phyloP scores from a whole-genome alignment of 2,888 invertebrate species.

The Hyalella azteca region DNA sequence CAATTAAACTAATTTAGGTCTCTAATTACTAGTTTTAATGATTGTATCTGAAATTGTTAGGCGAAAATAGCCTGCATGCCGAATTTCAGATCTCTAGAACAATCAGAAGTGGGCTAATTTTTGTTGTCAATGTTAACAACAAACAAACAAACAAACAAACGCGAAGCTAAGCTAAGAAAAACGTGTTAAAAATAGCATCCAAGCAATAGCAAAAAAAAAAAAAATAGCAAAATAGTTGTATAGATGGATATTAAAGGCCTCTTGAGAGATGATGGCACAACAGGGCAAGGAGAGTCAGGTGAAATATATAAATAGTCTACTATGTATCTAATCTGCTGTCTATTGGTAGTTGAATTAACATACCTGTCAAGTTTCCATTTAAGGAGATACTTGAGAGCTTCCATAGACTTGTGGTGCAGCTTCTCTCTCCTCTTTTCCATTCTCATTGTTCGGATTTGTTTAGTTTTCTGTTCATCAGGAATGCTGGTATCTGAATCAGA shows the following conservation, averaged over 20 bases:
- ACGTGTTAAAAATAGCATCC: background rate
- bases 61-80: no score
- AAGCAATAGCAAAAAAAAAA: background rate
- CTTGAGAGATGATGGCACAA: background rate
- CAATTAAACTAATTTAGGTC: no score
- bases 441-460: background rate
- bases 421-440: background rate
- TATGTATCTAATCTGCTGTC: background rate
- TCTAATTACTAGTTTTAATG: no score
- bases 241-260: background rate
- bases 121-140: no score
- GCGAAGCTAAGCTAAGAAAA: background rate
- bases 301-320: background rate
- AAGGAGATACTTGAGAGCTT: background rate
- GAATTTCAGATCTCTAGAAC: no score
- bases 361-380: slow-evolving; percentile 25
- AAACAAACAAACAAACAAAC: background rate
- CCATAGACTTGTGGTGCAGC: background rate
- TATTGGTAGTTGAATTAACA: background rate
- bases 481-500: background rate
- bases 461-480: background rate
- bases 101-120: no score
- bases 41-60: no score
- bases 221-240: background rate
- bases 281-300: background rate